A percentile compares a stretch with the other conserved stretches of the same genome.
These are phyloP conservation scores for Drosophila melanogaster DNA, from an alignment of 1,140 invertebrate species.

Conservation along the genomic window DNA sequence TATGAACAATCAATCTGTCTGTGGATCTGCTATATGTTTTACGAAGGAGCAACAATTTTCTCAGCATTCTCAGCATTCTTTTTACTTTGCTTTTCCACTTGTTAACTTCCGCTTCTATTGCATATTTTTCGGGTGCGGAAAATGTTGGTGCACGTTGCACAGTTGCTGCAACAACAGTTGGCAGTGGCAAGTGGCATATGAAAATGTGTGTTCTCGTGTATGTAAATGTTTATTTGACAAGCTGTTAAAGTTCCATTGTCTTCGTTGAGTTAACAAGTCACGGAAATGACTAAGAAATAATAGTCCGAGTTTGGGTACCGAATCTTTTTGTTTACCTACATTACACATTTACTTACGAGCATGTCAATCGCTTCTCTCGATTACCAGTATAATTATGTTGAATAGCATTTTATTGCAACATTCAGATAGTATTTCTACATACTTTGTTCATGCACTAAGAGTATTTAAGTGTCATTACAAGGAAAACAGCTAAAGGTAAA, in stretches of 20 bases:
- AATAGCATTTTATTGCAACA: too few relatives aligned
- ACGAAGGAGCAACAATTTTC: constrained; percentile 8
- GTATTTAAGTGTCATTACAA: background rate
- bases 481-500: too few relatives aligned
- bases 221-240: constrained; percentile 40
- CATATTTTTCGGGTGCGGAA: constrained; percentile 12
- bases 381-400: background rate
- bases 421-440: too few relatives aligned
- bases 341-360: background rate
- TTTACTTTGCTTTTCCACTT: constrained; percentile 20
- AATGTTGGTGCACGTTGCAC: constrained; percentile 33
- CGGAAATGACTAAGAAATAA: constrained; percentile 36
- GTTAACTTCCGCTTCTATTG: constrained; percentile 52
- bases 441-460: too few relatives aligned
- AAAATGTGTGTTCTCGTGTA: constrained; percentile 6
- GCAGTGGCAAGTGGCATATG: constrained; percentile 42
- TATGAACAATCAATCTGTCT: constrained; percentile 52
- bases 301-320: constrained; percentile 7
- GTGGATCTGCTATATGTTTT: background rate
- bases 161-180: background rate
- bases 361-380: background rate
- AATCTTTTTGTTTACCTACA: background rate
- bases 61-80: constrained; percentile 10
- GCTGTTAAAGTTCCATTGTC: constrained; percentile 46
- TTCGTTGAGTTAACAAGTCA: constrained; percentile 51